A percentile compares a stretch with the other conserved stretches of the same genome.
Evolutionary conservation across 2,888 invertebrate species (phyloP).

Genomic region (Spodoptera exigua): DNA sequence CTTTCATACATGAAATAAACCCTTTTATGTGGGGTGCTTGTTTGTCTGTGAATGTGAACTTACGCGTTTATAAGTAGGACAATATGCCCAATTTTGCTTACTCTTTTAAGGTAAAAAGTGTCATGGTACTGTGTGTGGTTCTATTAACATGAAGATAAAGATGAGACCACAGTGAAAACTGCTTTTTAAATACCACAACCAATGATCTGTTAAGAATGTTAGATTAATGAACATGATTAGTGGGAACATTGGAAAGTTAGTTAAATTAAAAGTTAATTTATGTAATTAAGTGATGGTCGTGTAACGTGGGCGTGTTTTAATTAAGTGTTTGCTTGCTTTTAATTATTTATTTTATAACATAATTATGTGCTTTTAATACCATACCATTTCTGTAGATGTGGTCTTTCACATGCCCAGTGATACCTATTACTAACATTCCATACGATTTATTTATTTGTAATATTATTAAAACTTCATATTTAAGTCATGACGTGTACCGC

Average conservation of each 20-base stretch:
- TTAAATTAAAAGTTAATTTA: slow-evolving; percentile 17
- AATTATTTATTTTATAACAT: slow-evolving; percentile 1
- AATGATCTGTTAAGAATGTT: slow-evolving; percentile 16
- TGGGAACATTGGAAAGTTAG: neutral
- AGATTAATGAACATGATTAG: slow-evolving; percentile 40
- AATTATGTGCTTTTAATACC: neutral
- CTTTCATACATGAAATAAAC: no score
- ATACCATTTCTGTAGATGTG: no score
- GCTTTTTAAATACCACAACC: slow-evolving; percentile 30
- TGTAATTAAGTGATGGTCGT: slow-evolving; percentile 25
- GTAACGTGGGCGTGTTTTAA: slow-evolving; percentile 2
- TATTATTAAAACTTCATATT: no score
- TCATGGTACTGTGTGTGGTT: slow-evolving; percentile 54
- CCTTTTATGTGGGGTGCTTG: no score
- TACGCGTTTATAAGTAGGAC: no score
- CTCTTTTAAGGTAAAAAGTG: no score
- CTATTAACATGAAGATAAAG: slow-evolving; percentile 36
- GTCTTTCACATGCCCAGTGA: no score
- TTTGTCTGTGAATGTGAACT: no score
- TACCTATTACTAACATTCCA: no score
- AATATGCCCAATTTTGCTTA: no score
- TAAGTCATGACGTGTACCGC: no score
- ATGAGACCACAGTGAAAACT: slow-evolving; percentile 30
- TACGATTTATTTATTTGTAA: no score
- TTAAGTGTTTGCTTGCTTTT: neutral